These are phyloP conservation scores for Antheraea yamamai DNA, from an alignment of 2,888 invertebrate species.

Conservation along the genomic window DNA sequence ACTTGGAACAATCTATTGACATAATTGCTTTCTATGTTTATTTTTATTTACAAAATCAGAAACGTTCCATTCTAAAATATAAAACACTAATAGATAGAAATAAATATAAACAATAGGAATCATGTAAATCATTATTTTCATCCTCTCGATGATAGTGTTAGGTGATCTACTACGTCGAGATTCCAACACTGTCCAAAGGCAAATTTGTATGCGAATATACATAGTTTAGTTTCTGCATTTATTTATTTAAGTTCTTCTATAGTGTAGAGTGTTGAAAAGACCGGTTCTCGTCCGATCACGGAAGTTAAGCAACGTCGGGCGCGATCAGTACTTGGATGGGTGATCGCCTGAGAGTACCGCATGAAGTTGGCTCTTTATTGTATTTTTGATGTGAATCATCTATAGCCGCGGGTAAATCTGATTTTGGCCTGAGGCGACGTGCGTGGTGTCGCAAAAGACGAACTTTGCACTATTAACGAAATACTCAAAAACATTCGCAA, in stretches of 20 bases:
- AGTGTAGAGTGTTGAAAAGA: slow-evolving; percentile 46
- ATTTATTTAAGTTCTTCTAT: too few relatives aligned
- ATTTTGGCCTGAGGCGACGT: too few relatives aligned
- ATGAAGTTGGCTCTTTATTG: not conserved
- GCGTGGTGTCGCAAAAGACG: too few relatives aligned
- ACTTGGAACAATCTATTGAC: not conserved
- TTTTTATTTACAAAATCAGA: not conserved
- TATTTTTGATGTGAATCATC: too few relatives aligned
- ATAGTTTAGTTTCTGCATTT: not conserved
- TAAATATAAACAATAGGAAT: too few relatives aligned
- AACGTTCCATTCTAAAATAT: not conserved
- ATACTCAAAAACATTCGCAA: too few relatives aligned
- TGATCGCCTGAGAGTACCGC: slow-evolving; percentile 74
- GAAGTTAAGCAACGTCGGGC: slow-evolving; percentile 78
- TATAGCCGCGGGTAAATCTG: too few relatives aligned
- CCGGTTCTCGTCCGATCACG: slow-evolving; percentile 79
- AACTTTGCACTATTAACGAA: too few relatives aligned
- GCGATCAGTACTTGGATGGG: slow-evolving; percentile 78
- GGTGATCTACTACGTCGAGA: not conserved
- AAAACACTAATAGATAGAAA: too few relatives aligned
- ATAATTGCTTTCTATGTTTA: not conserved
- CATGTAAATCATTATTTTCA: not conserved
- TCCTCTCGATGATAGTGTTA: not conserved
- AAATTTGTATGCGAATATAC: not conserved
- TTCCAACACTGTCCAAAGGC: not conserved